Percentiles rank a stretch among this genome's conserved stretches.
Conservation (phyloP, 2,113 vertebrate species). For the Rhinolophus sinicus region DNA sequence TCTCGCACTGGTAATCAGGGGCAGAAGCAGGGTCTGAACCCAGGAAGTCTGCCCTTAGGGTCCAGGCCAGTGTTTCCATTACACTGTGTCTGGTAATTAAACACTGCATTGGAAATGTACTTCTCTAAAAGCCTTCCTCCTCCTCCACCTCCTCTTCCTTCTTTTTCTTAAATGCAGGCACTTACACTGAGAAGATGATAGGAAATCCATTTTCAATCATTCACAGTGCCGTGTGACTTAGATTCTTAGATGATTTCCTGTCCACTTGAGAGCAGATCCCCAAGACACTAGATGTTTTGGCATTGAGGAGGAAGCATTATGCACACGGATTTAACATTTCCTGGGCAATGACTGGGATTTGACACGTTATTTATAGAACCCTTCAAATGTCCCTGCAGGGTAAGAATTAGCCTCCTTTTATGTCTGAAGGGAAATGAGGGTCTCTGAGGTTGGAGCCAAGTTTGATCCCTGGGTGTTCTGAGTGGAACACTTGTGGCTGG, state of each 20-base stretch:
- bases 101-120: neutral
- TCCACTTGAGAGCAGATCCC: neutral
- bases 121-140: neutral
- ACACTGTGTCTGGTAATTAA: neutral
- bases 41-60: neutral
- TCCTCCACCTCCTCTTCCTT: neutral
- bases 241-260: constrained; percentile 36
- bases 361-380: neutral
- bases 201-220: constrained; percentile 15
- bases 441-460: neutral
- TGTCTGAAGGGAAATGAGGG: neutral
- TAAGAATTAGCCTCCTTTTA: neutral
- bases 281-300: neutral
- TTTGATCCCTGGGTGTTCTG: neutral
- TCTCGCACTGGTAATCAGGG: neutral
- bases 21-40: neutral
- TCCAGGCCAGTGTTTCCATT: neutral
- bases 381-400: neutral
- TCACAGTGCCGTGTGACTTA: neutral
- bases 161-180: neutral
- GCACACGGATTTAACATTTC: neutral
- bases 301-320: neutral
- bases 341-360: neutral
- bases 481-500: neutral
- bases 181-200: neutral